Percentiles rank a stretch among this genome's conserved stretches.
Evolutionary conservation across 1,140 invertebrate species (phyloP).

Genomic region (Drusus annulatus): DNA sequence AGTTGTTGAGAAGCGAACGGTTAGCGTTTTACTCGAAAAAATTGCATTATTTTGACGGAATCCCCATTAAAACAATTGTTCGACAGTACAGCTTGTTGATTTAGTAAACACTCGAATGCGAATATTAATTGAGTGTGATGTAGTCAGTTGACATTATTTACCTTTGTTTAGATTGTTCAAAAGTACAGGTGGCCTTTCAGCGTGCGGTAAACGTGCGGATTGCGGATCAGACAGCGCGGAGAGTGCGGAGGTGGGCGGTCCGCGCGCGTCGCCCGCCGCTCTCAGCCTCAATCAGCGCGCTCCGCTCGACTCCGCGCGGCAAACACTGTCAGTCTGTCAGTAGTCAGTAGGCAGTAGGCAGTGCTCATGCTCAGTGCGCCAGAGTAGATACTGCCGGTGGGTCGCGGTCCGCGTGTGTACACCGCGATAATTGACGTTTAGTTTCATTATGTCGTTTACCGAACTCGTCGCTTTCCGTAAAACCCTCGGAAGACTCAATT

Average conservation of each 20-base stretch:
- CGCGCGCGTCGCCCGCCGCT: background rate
- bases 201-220: background rate
- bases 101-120: too few species aligned
- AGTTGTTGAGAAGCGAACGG: too few species aligned
- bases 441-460: conserved; percentile 21
- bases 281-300: background rate
- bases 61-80: too few species aligned
- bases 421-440: conserved; percentile 8
- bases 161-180: background rate
- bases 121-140: too few species aligned
- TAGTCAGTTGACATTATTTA: too few species aligned
- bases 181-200: conserved; percentile 10
- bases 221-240: background rate
- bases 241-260: conserved; percentile 11
- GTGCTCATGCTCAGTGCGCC: conserved; percentile 32
- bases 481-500: conserved; percentile 15
- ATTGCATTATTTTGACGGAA: too few species aligned
- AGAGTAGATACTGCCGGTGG: background rate
- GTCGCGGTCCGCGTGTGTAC: conserved; percentile 6
- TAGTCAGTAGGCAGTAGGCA: too few species aligned
- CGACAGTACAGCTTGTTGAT: too few species aligned
- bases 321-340: conserved; percentile 14
- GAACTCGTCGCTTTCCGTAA: background rate
- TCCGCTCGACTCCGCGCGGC: conserved; percentile 1
- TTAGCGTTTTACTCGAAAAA: too few species aligned